These are phyloP conservation scores for Ptychochromis oligacanthus DNA, from an alignment of 2,113 vertebrate species.

Conservation along the genomic window DNA sequence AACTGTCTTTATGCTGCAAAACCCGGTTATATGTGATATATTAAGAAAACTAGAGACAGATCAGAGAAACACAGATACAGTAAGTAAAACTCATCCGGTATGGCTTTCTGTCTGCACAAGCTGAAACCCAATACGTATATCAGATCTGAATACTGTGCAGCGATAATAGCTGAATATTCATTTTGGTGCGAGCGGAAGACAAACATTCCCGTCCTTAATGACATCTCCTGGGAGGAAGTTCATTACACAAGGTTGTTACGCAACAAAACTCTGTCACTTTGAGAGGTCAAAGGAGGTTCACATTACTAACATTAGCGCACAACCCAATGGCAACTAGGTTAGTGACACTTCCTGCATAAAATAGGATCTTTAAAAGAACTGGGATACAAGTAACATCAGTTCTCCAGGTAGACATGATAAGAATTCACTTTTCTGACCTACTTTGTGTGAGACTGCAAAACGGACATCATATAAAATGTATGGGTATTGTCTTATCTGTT, in stretches of 20 bases:
- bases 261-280: slow-evolving; percentile 73
- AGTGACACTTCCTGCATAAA: slow-evolving; percentile 63
- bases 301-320: slow-evolving; percentile 65
- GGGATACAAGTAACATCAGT: slow-evolving; percentile 38
- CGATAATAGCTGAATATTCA: slow-evolving; percentile 77
- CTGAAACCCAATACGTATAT: slow-evolving; percentile 66
- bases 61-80: slow-evolving; percentile 40
- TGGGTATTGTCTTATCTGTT: neutral
- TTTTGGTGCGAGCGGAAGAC: slow-evolving; percentile 75
- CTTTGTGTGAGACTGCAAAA: slow-evolving; percentile 46
- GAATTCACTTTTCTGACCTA: slow-evolving; percentile 50
- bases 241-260: slow-evolving; percentile 73
- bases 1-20: slow-evolving; percentile 34
- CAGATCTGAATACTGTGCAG: slow-evolving; percentile 70
- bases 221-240: slow-evolving; percentile 78
- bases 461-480: neutral
- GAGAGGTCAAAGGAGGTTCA: slow-evolving; percentile 77
- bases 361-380: slow-evolving; percentile 48
- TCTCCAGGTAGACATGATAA: slow-evolving; percentile 48
- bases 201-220: slow-evolving; percentile 80
- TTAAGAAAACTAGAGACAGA: slow-evolving; percentile 34
- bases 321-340: slow-evolving; percentile 64
- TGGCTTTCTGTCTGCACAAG: slow-evolving; percentile 41
- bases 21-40: slow-evolving; percentile 35
- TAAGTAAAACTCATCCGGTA: slow-evolving; percentile 61